These are phyloP conservation scores for Naja naja DNA, from an alignment of 2,113 vertebrate species.

Conservation along the genomic window DNA sequence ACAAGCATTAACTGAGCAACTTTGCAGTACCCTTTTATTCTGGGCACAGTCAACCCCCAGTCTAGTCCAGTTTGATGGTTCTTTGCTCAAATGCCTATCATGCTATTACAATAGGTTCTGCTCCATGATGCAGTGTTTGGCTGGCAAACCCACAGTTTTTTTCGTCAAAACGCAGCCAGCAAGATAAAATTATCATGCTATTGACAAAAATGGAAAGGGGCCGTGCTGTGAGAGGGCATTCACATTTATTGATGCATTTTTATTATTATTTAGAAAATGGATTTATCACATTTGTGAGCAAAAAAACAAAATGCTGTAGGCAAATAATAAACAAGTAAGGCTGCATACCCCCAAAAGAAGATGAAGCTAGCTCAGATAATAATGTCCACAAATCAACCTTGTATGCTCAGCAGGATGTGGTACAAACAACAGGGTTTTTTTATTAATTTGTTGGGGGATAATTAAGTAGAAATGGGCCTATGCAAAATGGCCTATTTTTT, in stretches of 20 bases:
- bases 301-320: neutral
- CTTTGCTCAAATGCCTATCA: conserved; percentile 25
- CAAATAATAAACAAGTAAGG: neutral
- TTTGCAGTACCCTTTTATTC: conserved; percentile 37
- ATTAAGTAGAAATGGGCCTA: neutral
- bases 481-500: neutral
- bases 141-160: neutral
- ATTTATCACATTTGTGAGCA: neutral
- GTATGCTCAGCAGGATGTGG: neutral
- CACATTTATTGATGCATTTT: neutral
- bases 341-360: neutral
- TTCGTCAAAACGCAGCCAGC: conserved; percentile 27
- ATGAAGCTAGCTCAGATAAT: neutral
- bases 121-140: conserved; percentile 33
- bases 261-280: neutral
- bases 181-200: conserved; percentile 10
- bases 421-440: neutral
- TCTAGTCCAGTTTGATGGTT: conserved; percentile 38
- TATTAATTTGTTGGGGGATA: neutral
- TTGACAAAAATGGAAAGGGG: neutral
- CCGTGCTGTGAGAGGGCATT: neutral
- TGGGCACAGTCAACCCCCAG: conserved; percentile 41
- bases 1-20: conserved; percentile 64
- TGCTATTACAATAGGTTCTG: conserved; percentile 22
- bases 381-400: neutral